These are phyloP conservation scores for Eristalis arbustorum DNA, from an alignment of 2,888 invertebrate genomes.

Conservation along the genomic window DNA sequence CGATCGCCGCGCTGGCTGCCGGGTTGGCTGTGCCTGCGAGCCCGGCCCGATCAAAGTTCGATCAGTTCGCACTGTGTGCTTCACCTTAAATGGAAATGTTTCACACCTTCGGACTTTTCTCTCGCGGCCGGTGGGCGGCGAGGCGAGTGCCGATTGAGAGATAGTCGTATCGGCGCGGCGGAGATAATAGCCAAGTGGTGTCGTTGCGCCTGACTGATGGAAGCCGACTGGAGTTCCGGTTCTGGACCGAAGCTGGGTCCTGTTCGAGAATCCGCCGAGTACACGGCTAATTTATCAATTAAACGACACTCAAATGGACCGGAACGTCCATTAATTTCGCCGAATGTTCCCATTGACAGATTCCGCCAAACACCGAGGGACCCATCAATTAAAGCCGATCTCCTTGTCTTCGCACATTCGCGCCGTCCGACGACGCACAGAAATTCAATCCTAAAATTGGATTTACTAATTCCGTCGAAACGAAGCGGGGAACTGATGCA, in stretches of 20 bases:
- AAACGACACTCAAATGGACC: constrained; percentile 55
- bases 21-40: neutral
- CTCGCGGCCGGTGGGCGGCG: neutral
- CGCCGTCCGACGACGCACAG: neutral
- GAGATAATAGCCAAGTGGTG: no score
- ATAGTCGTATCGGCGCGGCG: neutral
- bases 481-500: constrained; percentile 43
- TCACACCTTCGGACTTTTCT: constrained; percentile 28
- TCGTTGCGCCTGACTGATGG: no score
- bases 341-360: constrained; percentile 54
- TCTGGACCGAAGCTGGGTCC: no score
- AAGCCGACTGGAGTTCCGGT: no score
- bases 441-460: constrained; percentile 38
- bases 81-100: constrained; percentile 37
- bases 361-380: constrained; percentile 3
- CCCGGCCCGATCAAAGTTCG: constrained; percentile 53
- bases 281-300: constrained; percentile 51
- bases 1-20: neutral
- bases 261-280: constrained; percentile 29
- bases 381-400: constrained; percentile 49
- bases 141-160: neutral
- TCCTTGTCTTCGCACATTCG: neutral
- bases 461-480: constrained; percentile 57
- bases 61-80: constrained; percentile 21
- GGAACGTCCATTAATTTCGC: constrained; percentile 39